Conservation (phyloP, 2,113 vertebrate species). For the Struthidea cinerea region DNA sequence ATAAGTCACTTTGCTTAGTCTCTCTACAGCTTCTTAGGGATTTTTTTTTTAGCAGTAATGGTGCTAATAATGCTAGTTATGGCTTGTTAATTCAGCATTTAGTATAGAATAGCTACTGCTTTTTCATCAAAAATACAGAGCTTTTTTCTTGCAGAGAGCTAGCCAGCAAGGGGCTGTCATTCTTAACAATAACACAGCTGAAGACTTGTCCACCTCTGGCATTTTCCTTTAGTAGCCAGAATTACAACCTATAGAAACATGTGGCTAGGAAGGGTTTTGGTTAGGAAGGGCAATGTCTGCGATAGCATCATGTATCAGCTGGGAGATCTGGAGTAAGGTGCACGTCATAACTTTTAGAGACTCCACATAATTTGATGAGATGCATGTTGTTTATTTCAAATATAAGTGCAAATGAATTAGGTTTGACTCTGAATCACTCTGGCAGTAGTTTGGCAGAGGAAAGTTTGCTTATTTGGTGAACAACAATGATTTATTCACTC, state of each 20-base stretch:
- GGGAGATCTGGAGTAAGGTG: neutral
- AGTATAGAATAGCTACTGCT: neutral
- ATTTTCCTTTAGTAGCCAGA: neutral
- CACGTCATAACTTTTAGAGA: neutral
- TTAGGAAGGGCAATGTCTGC: neutral
- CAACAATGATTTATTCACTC: neutral
- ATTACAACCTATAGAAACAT: neutral
- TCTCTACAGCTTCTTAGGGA: neutral
- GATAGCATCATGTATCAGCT: neutral
- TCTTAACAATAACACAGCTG: neutral
- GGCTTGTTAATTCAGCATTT: neutral
- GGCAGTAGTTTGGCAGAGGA: neutral
- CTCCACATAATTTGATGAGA: neutral
- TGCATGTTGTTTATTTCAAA: neutral
- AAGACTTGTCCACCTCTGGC: neutral
- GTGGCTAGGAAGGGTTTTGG: neutral
- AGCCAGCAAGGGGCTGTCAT: neutral
- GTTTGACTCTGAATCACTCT: neutral
- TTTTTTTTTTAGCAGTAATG: neutral
- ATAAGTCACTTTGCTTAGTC: neutral
- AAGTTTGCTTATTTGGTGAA: neutral
- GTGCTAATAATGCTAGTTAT: neutral
- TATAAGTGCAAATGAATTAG: neutral
- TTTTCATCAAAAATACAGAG: neutral
- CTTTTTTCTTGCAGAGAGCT: neutral